Percentiles rank a stretch among this genome's conserved stretches.
Evolutionary conservation across 2,797 vertebrate species (phyloP).

Genomic region (Sebastes paucispinis): DNA sequence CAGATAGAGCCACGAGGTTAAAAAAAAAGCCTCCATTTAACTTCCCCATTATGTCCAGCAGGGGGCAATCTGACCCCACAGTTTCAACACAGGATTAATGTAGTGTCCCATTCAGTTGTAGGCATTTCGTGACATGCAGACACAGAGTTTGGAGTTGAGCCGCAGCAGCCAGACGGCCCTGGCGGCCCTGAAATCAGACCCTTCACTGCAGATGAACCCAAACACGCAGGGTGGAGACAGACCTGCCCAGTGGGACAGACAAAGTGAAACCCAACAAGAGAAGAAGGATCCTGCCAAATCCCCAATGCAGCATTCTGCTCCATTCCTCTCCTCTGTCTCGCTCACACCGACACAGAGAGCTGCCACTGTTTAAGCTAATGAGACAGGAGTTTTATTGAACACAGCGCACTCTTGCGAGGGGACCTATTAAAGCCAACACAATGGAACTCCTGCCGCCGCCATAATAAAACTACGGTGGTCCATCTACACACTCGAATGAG

Average conservation of each 20-base stretch:
- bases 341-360: slow-evolving; percentile 36
- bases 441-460: slow-evolving; percentile 22
- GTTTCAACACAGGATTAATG: not conserved
- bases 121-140: slow-evolving; percentile 55
- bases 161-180: slow-evolving; percentile 72
- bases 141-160: slow-evolving; percentile 54
- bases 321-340: slow-evolving; percentile 40
- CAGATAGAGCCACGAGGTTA: not conserved
- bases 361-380: slow-evolving; percentile 57
- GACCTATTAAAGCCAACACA: slow-evolving; percentile 57
- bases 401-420: slow-evolving; percentile 40
- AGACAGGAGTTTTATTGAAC: slow-evolving; percentile 61
- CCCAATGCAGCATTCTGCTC: slow-evolving; percentile 64
- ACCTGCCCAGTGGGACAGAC: slow-evolving; percentile 68
- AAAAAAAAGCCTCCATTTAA: rapidly evolving
- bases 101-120: slow-evolving; percentile 25
- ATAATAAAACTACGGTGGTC: slow-evolving; percentile 47
- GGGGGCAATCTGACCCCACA: slow-evolving; percentile 50
- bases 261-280: slow-evolving; percentile 72
- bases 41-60: slow-evolving; percentile 44
- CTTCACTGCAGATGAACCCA: slow-evolving; percentile 84
- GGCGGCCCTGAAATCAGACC: slow-evolving; percentile 82
- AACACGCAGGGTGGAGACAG: slow-evolving; percentile 76
- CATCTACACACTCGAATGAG: slow-evolving; percentile 43
- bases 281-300: slow-evolving; percentile 57